A percentile compares a stretch with the other conserved stretches of the same genome.
phyloP scores from a whole-genome alignment of 2,797 vertebrate genomes.

The Hapalemur alaotrensis region DNA sequence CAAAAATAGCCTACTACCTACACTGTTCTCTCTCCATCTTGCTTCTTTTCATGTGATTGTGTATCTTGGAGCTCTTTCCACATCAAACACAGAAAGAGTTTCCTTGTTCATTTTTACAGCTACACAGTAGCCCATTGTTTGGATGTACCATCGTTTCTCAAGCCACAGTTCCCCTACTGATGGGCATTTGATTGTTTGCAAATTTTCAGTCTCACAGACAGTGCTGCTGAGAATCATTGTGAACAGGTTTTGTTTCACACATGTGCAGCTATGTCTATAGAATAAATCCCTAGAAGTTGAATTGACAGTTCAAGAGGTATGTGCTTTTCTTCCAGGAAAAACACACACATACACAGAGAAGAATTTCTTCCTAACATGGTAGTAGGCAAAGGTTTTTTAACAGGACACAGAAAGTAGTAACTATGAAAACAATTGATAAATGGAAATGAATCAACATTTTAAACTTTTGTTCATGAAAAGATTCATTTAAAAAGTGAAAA shows the following conservation, averaged over 20 bases:
- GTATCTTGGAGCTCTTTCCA: not conserved
- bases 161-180: not conserved
- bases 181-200: not conserved
- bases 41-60: not conserved
- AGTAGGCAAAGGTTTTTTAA: not conserved
- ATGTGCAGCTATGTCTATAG: too few relatives aligned
- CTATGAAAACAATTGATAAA: not conserved
- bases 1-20: not conserved
- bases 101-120: not conserved
- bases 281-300: not conserved
- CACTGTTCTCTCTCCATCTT: not conserved
- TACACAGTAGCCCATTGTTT: not conserved
- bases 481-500: not conserved
- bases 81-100: not conserved
- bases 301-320: not conserved
- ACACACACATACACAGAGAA: not conserved
- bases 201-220: not conserved
- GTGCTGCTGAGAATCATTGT: not conserved
- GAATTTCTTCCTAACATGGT: not conserved
- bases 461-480: not conserved
- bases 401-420: not conserved
- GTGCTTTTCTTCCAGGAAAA: not conserved
- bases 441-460: not conserved
- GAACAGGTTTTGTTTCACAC: not conserved
- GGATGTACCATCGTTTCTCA: fast-evolving